Conservation (phyloP, 30 jellyfish, hydroid and myxozoan species). For the Haliclystus octoradiatus region DNA sequence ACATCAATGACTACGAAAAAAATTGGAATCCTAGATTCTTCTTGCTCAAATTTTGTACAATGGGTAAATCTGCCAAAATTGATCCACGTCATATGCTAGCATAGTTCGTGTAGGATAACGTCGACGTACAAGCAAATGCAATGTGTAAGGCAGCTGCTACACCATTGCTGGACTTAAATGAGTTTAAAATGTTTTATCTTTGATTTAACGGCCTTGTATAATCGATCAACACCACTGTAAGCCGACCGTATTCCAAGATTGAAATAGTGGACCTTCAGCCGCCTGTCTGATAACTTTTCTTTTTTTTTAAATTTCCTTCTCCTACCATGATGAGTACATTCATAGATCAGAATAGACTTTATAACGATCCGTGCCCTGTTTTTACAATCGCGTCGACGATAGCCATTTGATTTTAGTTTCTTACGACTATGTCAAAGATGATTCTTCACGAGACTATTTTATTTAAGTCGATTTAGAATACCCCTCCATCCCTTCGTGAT, state of each 20-base stretch:
- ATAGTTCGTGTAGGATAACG: slow-evolving; percentile 1
- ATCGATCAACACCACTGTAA: neutral
- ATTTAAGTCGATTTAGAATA: too few relatives aligned
- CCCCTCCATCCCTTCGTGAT: too few relatives aligned
- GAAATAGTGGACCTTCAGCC: neutral
- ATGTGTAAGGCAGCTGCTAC: neutral
- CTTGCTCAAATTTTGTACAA: neutral
- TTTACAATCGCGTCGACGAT: neutral
- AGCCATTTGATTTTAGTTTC: neutral
- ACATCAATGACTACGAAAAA: neutral
- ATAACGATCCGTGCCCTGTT: too few relatives aligned
- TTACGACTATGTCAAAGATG: too few relatives aligned
- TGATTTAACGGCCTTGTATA: neutral
- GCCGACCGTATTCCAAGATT: neutral
- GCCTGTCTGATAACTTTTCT: too few relatives aligned
- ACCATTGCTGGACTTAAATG: neutral
- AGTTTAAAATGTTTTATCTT: too few relatives aligned
- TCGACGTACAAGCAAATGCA: neutral
- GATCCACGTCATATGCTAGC: neutral
- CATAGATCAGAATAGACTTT: too few relatives aligned
- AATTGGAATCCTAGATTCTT: neutral
- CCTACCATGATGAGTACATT: too few relatives aligned
- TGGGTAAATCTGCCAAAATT: slow-evolving; percentile 2
- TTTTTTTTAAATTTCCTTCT: too few relatives aligned
- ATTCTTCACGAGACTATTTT: too few relatives aligned